Base-by-base conservation (phyloP, 2,113 vertebrate genomes). In the Struthidea cinerea region DNA sequence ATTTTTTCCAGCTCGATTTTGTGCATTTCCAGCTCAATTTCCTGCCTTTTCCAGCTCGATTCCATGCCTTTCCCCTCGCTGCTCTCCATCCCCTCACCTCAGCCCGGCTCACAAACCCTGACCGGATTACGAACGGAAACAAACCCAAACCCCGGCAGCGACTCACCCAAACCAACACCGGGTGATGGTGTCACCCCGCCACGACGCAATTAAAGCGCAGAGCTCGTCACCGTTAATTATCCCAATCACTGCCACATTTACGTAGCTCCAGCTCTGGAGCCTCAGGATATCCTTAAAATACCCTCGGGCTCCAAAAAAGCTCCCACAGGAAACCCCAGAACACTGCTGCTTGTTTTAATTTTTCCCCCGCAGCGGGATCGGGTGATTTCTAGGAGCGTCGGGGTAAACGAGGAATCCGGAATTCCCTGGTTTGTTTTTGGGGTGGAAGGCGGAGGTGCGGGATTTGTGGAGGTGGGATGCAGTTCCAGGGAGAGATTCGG, bases 281-380 rank as follows among this genome's bases (percentile, higher is more conserved):
- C n/a, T n/a, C 46, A 3, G 23, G 50, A 52, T 84, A 57, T 20
- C 86, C 52, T 60, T 9, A 33, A 92, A 53, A 10, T 6, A 0
- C 20, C 4, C 10, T 5, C 44, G n/a, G 37, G 35, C 24, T 42
- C 32, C 15, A 20, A 23, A 33, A 33, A 53, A 61, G 2, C 37
- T 22, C 42, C 1, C 7, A 9, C 73, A 35, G 24, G 24, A 22
- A 10, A 4, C 3, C 35, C 49, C 18, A 5, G 5, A 7, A 3
- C 1, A 1, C 7, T 28, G 9, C 13, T 0, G 14, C 19, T 57
- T 30, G 6, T 33, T 24, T 4, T 2, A 2, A 3, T 7, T 37
- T 63, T 22, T 55, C 33, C 30, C 10, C 20, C 14, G 22, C 47
- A 11, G 0, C 0, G 22, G 8, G 5, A 44, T 8, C 6, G 7